Evolutionary conservation across 2,113 vertebrate species (phyloP).

Genomic region (Periophthalmodon schlosseri): DNA sequence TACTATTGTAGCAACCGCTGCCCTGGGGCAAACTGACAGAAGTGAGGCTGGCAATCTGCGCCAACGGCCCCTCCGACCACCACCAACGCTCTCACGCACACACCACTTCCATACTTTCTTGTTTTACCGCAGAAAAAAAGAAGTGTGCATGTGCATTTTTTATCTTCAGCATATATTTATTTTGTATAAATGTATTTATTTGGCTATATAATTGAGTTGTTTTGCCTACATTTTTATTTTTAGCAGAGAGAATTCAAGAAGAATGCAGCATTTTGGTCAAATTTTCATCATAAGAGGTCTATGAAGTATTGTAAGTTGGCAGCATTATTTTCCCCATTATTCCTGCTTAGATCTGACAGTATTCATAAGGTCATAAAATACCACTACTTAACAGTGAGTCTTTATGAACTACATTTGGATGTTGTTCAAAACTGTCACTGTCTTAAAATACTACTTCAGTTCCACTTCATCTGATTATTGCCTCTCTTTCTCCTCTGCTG

Average conservation of each 20-base stretch:
- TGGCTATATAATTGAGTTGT: too few relatives aligned
- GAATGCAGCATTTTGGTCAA: background rate
- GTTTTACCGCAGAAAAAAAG: too few relatives aligned
- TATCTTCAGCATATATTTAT: too few relatives aligned
- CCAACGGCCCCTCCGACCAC: too few relatives aligned
- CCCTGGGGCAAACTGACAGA: too few relatives aligned
- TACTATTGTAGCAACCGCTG: too few relatives aligned
- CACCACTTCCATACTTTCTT: too few relatives aligned
- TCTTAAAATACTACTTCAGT: background rate
- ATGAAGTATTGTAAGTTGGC: background rate
- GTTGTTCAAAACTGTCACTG: background rate
- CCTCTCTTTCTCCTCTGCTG: background rate
- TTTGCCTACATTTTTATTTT: background rate
- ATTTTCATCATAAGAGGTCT: background rate
- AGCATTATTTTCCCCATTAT: background rate
- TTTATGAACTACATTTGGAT: background rate
- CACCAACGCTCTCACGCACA: too few relatives aligned
- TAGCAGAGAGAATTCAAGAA: background rate
- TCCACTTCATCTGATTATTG: background rate
- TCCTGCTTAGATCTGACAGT: background rate
- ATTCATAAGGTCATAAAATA: conserved; percentile 1
- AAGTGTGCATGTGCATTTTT: too few relatives aligned
- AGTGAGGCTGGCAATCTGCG: too few relatives aligned
- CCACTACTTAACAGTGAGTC: background rate
- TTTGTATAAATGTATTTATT: too few relatives aligned